Base-by-base conservation (phyloP, 2,113 vertebrate species). In the Corythaeola cristata region DNA sequence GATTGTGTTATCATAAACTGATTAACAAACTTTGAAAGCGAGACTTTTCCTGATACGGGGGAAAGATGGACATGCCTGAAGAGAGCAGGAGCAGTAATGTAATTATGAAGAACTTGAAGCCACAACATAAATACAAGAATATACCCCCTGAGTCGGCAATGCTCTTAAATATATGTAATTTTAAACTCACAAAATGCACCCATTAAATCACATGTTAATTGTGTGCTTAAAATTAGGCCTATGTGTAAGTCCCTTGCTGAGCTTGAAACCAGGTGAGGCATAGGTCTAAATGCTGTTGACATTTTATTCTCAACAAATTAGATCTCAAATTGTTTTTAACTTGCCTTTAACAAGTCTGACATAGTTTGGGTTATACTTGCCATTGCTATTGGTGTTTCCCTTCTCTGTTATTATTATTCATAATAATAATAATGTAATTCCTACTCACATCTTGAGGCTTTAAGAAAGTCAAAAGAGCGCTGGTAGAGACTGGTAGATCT, bases 11-110 rank as follows among this genome's bases (percentile, higher is more conserved):
- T 78, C 85, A n/a, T 74, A 72, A 93, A 92, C 39, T 84, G 79
- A 85, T 90, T 89, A 92, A 60, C 27, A 89, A 88, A 44, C 72
- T 94, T 78, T 86, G 85, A 50, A 76, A 93, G 17, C 73, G 86
- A 83, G 28, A 44, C 24, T 69, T 88, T 83, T 83, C n/a, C 67
- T 88, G 78, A 62, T 28, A 21, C 33, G 60, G 30, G 72, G 81
- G 49, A 37, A 76, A 83, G 78, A 60, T 27, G 39, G 79, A 67
- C 90, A 75, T 49, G 49, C 21, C 64, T 74, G 55, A 81, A 52
- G 47, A 81, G 33, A 74, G 26, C 26, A 32, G 33, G 32, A 84
- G 27, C 39, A 27, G 6, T 41, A 63, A 80, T n/a, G 37, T 30
- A 86, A 78, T 84, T 35, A 60, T 10, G 47, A 90, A 77, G 74